Evolutionary conservation across 2,888 invertebrate genomes (phyloP).

Genomic region (Deilephila porcellus): DNA sequence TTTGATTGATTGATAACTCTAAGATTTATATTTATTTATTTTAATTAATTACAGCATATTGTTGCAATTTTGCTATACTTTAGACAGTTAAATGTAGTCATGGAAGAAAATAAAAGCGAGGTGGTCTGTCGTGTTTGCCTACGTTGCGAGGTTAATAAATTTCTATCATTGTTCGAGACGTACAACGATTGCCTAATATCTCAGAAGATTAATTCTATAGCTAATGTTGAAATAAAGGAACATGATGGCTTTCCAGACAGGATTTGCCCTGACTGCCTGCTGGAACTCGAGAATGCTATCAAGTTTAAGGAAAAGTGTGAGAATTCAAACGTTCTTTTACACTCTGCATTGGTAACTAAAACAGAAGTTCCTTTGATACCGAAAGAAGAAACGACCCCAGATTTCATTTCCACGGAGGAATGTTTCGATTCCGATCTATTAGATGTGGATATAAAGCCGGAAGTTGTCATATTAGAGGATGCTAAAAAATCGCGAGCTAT

Average conservation of each 20-base stretch:
- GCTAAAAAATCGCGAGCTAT: conserved; percentile 45
- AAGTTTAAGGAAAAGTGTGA: conserved; percentile 70
- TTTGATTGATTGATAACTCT: not conserved
- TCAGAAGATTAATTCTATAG: conserved; percentile 63
- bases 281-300: conserved; percentile 64
- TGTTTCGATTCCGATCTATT: conserved; percentile 34
- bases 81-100: conserved; percentile 32
- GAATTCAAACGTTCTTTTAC: conserved; percentile 56
- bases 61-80: not conserved
- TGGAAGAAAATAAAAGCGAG: conserved; percentile 47
- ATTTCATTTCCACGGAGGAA: conserved; percentile 29
- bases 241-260: conserved; percentile 66
- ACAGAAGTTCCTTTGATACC: not conserved
- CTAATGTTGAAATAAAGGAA: conserved; percentile 60
- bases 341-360: not conserved
- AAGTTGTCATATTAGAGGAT: not conserved
- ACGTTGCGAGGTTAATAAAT: conserved; percentile 48
- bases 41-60: not conserved
- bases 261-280: conserved; percentile 67
- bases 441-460: conserved; percentile 25
- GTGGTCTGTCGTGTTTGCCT: conserved; percentile 68
- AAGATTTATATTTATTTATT: not conserved
- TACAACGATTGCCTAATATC: conserved; percentile 58
- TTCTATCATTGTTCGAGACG: conserved; percentile 62
- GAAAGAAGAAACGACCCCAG: conserved; percentile 21